Evolutionary conservation across 2,888 invertebrate genomes (phyloP), one percentile per base, ranked within the genome.

Genomic region (Chymomyza caudatula): DNA sequence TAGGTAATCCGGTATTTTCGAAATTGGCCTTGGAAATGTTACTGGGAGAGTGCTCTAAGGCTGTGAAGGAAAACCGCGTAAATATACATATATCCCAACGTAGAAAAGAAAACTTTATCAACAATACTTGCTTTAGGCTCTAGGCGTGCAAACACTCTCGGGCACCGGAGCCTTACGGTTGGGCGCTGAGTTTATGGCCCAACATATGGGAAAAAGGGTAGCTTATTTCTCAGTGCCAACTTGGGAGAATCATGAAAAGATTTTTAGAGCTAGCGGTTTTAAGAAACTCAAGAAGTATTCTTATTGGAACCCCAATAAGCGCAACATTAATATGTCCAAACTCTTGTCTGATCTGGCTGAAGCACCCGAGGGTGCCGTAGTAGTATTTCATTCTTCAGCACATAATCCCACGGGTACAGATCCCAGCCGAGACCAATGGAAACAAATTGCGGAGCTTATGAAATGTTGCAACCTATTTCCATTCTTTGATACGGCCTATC

Each of bases 181-280:
- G 8, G 97, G 96, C 19, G 96, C 97, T 0, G 97, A 97, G 84
- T 96, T 98, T 88, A 91, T 98, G 54, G 91, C 92, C 65, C 92
- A 92, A 53, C 92, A 94, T 59, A 90, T 95, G 43, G 93, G 93
- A 51, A 93, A 93, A 78, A 92, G 91, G 65, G 92, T 93, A 1
- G 94, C 94, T 86, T 97, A 96, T 90, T 94, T 95, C 74, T 96
- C 97, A 2, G 92, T 92, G 73, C 98, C 98, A 19, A 97, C 98
- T 6, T 98, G 98, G 98, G 96, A 96, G 87, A 98, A 98, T 90
- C 98, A 98, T 90, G 93, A 93, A 73, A 91, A 96, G 58, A 93
- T 98, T 3, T 97, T 97, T 89, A 91, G 92, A 69, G 94, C 94
- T 87, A 94, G 96, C 54, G 97, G 97, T 1, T 98, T 97, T 91